A percentile compares a stretch with the other conserved stretches of the same genome.
Evolutionary conservation across 2,797 vertebrate species (phyloP).

Genomic region (Chiroxiphia lanceolata): DNA sequence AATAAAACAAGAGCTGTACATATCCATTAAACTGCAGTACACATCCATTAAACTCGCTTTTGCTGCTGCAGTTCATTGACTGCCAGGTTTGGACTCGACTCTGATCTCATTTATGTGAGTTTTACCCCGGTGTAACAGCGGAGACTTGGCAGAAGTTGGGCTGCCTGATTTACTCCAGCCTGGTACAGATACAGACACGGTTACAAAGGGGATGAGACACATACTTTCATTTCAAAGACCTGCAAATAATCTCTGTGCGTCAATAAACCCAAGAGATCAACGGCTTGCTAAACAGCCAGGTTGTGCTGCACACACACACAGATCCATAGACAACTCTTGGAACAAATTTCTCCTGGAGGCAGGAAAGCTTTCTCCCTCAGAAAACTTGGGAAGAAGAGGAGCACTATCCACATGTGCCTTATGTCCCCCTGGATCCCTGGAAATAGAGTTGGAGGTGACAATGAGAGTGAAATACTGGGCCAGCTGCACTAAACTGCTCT

Average conservation of each 20-base stretch:
- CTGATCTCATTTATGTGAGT: not conserved
- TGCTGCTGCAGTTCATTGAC: not conserved
- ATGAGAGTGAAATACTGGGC: not conserved
- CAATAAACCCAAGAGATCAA: not conserved
- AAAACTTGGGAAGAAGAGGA: not conserved
- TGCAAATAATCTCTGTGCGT: not conserved
- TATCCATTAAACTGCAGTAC: constrained; percentile 33
- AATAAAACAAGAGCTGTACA: not conserved
- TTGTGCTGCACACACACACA: not conserved
- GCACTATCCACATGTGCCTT: fast-evolving
- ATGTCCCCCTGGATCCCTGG: not conserved
- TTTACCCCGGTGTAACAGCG: not conserved
- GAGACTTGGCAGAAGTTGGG: not conserved
- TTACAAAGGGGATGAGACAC: not conserved
- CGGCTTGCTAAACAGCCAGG: not conserved
- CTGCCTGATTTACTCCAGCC: not conserved
- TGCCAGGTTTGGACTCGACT: not conserved
- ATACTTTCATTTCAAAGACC: not conserved
- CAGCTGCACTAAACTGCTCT: not conserved
- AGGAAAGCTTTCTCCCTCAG: not conserved
- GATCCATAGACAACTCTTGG: fast-evolving
- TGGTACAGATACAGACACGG: not conserved
- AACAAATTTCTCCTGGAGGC: not conserved
- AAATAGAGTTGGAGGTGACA: not conserved
- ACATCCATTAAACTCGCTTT: not conserved